phyloP scores from a whole-genome alignment of 2,888 invertebrate species.

The Thelaira solivaga region DNA sequence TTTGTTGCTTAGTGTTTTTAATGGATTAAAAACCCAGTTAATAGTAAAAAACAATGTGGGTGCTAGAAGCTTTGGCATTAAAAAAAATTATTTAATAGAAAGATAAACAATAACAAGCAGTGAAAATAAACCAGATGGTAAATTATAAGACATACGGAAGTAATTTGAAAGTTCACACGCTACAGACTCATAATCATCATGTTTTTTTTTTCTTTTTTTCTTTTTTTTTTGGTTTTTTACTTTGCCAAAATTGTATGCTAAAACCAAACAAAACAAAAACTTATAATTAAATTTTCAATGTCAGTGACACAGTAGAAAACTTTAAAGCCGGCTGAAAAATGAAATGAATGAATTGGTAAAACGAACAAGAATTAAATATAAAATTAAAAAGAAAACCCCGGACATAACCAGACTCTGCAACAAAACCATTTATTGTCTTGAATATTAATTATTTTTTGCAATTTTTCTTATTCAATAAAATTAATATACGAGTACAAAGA shows the following conservation, averaged over 20 bases:
- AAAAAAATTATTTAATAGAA: too few relatives aligned
- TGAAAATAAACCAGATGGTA: too few relatives aligned
- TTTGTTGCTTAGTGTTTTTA: too few relatives aligned
- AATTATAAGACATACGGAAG: background rate
- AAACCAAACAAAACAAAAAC: slow-evolving; percentile 11
- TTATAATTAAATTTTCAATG: background rate
- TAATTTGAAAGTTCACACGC: background rate
- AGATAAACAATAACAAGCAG: too few relatives aligned
- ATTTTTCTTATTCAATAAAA: too few relatives aligned
- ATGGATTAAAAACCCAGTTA: too few relatives aligned
- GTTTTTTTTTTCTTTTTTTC: too few relatives aligned
- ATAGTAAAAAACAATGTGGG: too few relatives aligned
- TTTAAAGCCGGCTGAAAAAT: background rate
- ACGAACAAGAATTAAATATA: background rate
- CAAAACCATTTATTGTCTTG: too few relatives aligned
- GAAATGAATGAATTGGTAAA: background rate
- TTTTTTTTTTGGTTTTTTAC: background rate
- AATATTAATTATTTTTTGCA: too few relatives aligned
- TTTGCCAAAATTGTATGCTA: background rate
- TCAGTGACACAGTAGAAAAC: background rate
- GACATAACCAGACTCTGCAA: background rate
- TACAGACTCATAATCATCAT: background rate
- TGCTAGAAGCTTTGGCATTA: too few relatives aligned
- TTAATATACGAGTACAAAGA: too few relatives aligned
- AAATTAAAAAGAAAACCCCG: background rate